Conservation (phyloP, 1,140 invertebrate genomes). For the Drosophila athabasca region DNA sequence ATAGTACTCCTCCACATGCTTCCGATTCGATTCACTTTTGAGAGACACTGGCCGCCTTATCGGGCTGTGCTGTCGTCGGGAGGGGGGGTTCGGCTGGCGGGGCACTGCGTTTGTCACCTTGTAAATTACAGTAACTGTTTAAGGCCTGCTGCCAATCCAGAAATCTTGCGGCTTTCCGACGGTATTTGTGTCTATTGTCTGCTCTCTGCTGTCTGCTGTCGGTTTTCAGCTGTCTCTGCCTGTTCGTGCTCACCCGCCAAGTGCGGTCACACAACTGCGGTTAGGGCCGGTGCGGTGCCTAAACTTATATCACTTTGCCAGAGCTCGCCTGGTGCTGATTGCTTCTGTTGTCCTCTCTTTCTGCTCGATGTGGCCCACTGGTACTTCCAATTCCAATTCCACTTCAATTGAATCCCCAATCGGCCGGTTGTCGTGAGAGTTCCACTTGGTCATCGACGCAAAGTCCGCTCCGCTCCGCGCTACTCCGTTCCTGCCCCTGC, state of each 20-base stretch:
- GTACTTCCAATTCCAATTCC: background rate
- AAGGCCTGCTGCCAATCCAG: constrained; percentile 19
- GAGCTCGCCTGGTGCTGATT: constrained; percentile 25
- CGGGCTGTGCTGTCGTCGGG: constrained; percentile 1
- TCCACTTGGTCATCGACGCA: no score
- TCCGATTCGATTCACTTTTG: constrained; percentile 26
- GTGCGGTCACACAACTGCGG: constrained; percentile 74
- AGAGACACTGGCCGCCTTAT: constrained; percentile 30
- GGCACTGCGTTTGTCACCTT: constrained; percentile 24
- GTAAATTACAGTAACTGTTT: constrained; percentile 31
- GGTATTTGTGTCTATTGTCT: constrained; percentile 12
- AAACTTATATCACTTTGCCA: constrained; percentile 64
- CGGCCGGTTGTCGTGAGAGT: background rate
- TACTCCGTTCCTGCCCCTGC: no score
- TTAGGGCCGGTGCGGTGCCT: constrained; percentile 25
- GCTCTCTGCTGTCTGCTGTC: background rate
- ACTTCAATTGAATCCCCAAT: background rate
- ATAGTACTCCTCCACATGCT: constrained; percentile 21
- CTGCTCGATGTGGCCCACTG: no score
- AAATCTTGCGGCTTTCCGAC: constrained; percentile 33
- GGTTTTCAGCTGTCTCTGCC: constrained; percentile 2
- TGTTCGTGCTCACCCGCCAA: constrained; percentile 59
- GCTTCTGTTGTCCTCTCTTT: constrained; percentile 9
- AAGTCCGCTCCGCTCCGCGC: no score
- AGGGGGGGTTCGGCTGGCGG: no score